phyloP scores from a whole-genome alignment of 2,797 vertebrate species.

The Neosilurus mollespiculum region DNA sequence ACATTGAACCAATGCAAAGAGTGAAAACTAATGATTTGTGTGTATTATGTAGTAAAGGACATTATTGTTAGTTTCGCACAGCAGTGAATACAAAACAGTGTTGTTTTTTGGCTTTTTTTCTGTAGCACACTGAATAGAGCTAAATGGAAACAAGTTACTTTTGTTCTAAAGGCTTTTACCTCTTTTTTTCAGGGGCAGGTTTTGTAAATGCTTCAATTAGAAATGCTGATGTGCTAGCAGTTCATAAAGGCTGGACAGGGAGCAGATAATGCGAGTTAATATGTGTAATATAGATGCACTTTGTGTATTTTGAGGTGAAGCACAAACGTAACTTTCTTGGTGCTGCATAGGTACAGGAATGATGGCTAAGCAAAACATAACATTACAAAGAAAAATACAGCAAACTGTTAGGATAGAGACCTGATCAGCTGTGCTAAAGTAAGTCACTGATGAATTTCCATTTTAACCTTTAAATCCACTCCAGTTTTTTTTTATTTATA shows the following conservation, averaged over 20 bases:
- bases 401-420: too few species aligned
- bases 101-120: not conserved
- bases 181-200: not conserved
- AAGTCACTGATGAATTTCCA: not conserved
- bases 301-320: not conserved
- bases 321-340: not conserved
- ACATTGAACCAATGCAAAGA: conserved; percentile 7
- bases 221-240: conserved; percentile 17
- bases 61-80: not conserved
- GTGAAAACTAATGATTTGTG: conserved; percentile 16
- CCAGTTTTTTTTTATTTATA: not conserved
- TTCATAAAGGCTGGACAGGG: not conserved
- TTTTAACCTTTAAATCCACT: not conserved
- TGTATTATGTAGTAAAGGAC: not conserved
- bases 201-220: conserved; percentile 3
- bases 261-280: not conserved
- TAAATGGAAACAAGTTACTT: conserved; percentile 5
- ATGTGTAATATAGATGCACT: not conserved
- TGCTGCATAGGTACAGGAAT: not conserved
- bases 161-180: not conserved
- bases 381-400: not conserved
- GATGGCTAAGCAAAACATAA: not conserved
- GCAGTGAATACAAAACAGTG: not conserved
- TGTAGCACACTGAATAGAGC: not conserved
- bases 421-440: not conserved